These are phyloP conservation scores for Vimba vimba DNA, from an alignment of 2,113 vertebrate genomes.

Conservation along the genomic window DNA sequence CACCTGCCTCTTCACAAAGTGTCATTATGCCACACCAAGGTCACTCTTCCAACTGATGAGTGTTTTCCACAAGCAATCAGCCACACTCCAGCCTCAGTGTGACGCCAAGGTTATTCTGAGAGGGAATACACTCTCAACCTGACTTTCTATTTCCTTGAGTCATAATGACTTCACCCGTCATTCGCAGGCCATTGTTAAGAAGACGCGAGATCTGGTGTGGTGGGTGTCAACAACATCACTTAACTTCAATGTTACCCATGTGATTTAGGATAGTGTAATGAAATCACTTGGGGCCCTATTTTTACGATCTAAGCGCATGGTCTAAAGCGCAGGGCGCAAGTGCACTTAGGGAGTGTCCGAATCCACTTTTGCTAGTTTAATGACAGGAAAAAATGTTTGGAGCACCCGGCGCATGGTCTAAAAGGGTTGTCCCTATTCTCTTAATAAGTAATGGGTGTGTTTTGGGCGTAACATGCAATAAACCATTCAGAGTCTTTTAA, in stretches of 20 bases:
- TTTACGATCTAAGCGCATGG: no score
- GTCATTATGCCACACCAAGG: slow-evolving; percentile 52
- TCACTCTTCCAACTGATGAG: slow-evolving; percentile 53
- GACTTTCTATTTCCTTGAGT: slow-evolving; percentile 36
- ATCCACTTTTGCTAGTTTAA: no score
- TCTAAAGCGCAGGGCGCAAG: no score
- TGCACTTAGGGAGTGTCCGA: no score
- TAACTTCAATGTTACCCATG: neutral
- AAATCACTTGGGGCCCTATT: neutral
- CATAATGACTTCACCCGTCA: slow-evolving; percentile 41
- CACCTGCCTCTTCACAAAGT: slow-evolving; percentile 55
- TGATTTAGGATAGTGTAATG: neutral
- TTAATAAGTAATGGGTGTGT: no score
- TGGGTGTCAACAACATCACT: slow-evolving; percentile 23
- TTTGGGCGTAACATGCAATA: no score
- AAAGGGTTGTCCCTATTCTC: no score
- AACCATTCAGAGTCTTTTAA: no score
- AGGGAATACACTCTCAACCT: slow-evolving; percentile 33
- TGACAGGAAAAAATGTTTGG: no score
- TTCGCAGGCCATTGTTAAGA: slow-evolving; percentile 4
- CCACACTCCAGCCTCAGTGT: slow-evolving; percentile 44
- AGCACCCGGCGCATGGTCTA: no score
- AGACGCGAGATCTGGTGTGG: neutral
- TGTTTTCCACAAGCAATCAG: slow-evolving; percentile 52
- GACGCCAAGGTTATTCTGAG: slow-evolving; percentile 52